Conservation (phyloP, 1,140 invertebrate species). For the Ceratoteleas bidentatus region DNA sequence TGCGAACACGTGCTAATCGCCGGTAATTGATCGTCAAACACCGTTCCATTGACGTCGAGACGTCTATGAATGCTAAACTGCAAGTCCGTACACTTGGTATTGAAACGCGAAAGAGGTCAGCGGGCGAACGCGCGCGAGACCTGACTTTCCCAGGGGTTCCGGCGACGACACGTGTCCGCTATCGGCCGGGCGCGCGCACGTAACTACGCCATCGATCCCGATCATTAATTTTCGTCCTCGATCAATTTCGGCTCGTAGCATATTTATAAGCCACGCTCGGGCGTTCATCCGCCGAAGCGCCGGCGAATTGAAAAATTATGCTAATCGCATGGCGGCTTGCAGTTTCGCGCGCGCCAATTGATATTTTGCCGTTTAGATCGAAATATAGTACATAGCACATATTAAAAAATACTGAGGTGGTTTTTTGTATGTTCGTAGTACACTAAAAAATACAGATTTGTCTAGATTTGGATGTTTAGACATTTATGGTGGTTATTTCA, state of each 20-base stretch:
- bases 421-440: too few species aligned
- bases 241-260: constrained; percentile 37
- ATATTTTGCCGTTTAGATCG: constrained; percentile 8
- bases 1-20: constrained; percentile 30
- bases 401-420: too few species aligned
- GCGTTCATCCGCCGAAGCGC: constrained; percentile 49
- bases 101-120: constrained; percentile 39
- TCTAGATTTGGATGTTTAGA: too few species aligned
- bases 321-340: constrained; percentile 7
- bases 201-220: constrained; percentile 34
- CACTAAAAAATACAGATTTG: too few species aligned
- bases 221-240: constrained; percentile 57
- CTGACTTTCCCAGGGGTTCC: constrained; percentile 64
- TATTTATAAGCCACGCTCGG: constrained; percentile 47
- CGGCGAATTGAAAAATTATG: constrained; percentile 54
- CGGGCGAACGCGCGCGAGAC: constrained; percentile 25
- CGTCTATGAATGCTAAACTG: constrained; percentile 22
- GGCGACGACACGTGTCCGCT: constrained; percentile 55
- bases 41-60: constrained; percentile 7
- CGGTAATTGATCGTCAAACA: constrained; percentile 49
- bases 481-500: too few species aligned
- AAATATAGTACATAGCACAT: too few species aligned
- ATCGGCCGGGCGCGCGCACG: constrained; percentile 38
- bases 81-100: constrained; percentile 37
- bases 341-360: constrained; percentile 21